Base-by-base conservation (phyloP, 2,113 vertebrate genomes). In the Myotis davidii region DNA sequence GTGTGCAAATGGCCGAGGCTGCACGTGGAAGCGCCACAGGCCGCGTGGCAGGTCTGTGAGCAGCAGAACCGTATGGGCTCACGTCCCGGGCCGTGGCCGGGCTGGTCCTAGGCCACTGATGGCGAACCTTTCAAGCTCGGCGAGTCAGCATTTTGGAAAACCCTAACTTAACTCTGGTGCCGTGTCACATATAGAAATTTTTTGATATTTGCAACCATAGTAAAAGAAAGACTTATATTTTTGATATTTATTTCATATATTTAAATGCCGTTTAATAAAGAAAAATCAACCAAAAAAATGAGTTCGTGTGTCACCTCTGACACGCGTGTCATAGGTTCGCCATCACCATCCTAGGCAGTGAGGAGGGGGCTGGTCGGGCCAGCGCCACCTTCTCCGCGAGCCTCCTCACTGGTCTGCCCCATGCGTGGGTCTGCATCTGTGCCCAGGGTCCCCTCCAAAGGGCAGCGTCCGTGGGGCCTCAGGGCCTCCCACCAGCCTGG, bases 11-110 rank as follows among this genome's bases (percentile, higher is more conserved):
- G 17, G 88, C 34, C 9, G 0, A 8, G 37, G n/a, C 52, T 2
- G 34, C 6, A 0, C 18, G 2, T 21, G 13, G 32, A 25, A 12
- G 45, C 18, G 3, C 25, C 27, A 0, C 17, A 5, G 29, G 6
- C 65, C 3, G 21, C 27, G 52, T 1, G 23, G 21, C 20, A 0
- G 17, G 16, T 67, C 67, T 67, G 37, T 18, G 3, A 25, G 14
- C 32, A 2, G 5, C 50, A 20, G 42, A 9, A 20, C 2, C 5
- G 18, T 16, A 3, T 6, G 2, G 10, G 13, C 67, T 72, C 65
- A 1, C 27, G 1, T 17, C 4, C 52, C 39, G 29, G 52, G n/a
- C 74, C 11, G 2, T 18, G 20, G 12, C 48, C 11, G 37, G 32
- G 5, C 2, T 2, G 48, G 42, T 48, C n/a, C 72, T 4, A 39